A percentile compares a stretch with the other conserved stretches of the same genome.
Conservation (phyloP, 2,888 invertebrate species). For the Pardosa pseudoannulata region DNA sequence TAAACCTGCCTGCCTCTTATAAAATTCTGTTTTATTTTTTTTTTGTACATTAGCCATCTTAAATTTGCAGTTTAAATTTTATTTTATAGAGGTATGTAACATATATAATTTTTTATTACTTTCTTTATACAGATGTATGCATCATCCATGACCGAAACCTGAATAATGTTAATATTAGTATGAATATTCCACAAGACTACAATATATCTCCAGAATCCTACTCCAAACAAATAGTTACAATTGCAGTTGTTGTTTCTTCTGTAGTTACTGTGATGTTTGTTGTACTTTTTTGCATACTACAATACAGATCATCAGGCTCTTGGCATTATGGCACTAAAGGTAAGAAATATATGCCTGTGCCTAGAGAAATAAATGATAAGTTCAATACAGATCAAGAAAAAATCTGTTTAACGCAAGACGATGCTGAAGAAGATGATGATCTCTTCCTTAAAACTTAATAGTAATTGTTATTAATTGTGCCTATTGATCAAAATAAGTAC, state of each 20-base stretch:
- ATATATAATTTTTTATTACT: background rate
- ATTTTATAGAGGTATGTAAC: too few species aligned
- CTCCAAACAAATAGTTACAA: background rate
- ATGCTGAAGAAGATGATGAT: constrained; percentile 68
- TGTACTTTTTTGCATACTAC: constrained; percentile 63
- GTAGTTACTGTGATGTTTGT: constrained; percentile 64
- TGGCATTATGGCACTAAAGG: constrained; percentile 18
- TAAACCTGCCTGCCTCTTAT: too few species aligned
- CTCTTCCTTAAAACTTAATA: constrained; percentile 56
- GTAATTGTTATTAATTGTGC: constrained; percentile 25
- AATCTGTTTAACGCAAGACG: constrained; percentile 55
- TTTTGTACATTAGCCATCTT: too few species aligned
- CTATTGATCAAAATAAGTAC: constrained; percentile 39
- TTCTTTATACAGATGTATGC: background rate
- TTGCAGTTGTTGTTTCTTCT: constrained; percentile 35
- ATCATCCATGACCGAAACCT: background rate
- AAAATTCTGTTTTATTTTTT: too few species aligned
- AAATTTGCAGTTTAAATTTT: too few species aligned
- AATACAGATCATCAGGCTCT: constrained; percentile 43
- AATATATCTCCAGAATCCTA: background rate
- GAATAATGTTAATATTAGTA: background rate
- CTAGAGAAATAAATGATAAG: constrained; percentile 40
- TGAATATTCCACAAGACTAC: background rate
- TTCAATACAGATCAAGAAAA: constrained; percentile 65
- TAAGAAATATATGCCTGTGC: constrained; percentile 50